phyloP scores from a whole-genome alignment of 2,888 invertebrate genomes.

The Noctua janthina region DNA sequence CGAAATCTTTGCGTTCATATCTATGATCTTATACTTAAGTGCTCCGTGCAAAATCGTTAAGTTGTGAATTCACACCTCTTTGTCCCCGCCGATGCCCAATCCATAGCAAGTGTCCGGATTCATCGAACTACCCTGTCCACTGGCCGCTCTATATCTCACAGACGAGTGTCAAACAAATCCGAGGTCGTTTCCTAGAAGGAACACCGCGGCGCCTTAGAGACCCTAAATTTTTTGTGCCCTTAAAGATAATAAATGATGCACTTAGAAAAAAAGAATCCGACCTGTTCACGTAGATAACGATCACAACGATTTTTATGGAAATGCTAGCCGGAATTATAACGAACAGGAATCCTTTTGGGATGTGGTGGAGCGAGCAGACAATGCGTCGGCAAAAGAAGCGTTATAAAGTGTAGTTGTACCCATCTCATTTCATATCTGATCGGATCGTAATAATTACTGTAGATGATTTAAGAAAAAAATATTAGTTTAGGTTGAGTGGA shows the following conservation, averaged over 20 bases:
- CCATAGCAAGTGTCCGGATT: conserved; percentile 75
- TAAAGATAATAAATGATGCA: conserved; percentile 90
- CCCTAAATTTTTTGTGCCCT: conserved; percentile 87
- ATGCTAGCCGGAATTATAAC: conserved; percentile 89
- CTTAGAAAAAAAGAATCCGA: conserved; percentile 88
- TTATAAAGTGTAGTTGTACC: conserved; percentile 72
- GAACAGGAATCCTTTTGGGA: conserved; percentile 88
- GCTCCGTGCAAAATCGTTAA: conserved; percentile 72
- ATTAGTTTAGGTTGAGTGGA: conserved; percentile 27
- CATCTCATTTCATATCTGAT: conserved; percentile 74
- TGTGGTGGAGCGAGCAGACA: conserved; percentile 88
- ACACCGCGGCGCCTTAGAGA: conserved; percentile 88
- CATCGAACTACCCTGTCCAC: conserved; percentile 82
- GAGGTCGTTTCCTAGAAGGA: conserved; percentile 88
- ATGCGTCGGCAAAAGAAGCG: conserved; percentile 85
- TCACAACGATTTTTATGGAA: conserved; percentile 90
- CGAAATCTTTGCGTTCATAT: conserved; percentile 71
- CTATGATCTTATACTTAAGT: conserved; percentile 67
- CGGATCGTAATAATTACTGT: conserved; percentile 70
- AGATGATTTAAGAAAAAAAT: conserved; percentile 47
- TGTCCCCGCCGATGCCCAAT: conserved; percentile 75
- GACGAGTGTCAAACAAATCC: conserved; percentile 89
- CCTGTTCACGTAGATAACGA: conserved; percentile 89
- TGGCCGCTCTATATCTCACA: conserved; percentile 87
- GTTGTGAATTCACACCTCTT: conserved; percentile 86